Evolutionary conservation across 2,113 vertebrate genomes (phyloP), one percentile per base, ranked within the genome.

Genomic region (Hippocampus guttulatus): DNA sequence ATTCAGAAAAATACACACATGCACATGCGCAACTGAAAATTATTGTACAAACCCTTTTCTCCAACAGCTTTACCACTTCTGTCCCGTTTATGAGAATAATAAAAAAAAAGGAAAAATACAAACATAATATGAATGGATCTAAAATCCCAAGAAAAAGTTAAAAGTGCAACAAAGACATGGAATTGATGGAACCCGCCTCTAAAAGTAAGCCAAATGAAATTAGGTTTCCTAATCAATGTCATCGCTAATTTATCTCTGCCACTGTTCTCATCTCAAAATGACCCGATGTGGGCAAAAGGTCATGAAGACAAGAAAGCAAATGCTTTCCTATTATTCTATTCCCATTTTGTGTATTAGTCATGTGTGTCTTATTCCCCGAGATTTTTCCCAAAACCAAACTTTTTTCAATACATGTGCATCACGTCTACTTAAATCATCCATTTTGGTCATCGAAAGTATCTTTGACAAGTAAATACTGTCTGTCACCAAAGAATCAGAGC

Each of bases 401-500:
- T 55, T 58, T 20, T 60, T 18, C 20, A 23, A 5, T n/a, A n/a
- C 6, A 12, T 64, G 38, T 64, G 41, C 62, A 41, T 47, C 64
- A 27, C 43, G 47, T 65, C 23, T 23, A 41, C 62, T 12, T 64
- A 20, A 30, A 62, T 63, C 61, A 63, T 40, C 11, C 2, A 9
- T 14, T 49, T 65, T 47, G n/a, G 47, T 47, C 6, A 18, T 47
- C 15, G 15, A 47, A 47, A 65, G 47, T 14, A 47, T 62, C 64
- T 66, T 70, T 9, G 8, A 68, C 63, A 60, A 69, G 40, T 75
- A 27, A 61, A 52, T 74, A 74, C 47, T 18, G 15, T 16, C 15
- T 72, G 21, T 61, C n/a, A 47, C 68, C 11, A 74, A 4, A 57
- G 54, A 40, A 41, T 62, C 43, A 74, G 41, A 75, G 49, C 30